Base-by-base conservation (phyloP, 2,113 vertebrate genomes). In the Periophthalmodon schlosseri region DNA sequence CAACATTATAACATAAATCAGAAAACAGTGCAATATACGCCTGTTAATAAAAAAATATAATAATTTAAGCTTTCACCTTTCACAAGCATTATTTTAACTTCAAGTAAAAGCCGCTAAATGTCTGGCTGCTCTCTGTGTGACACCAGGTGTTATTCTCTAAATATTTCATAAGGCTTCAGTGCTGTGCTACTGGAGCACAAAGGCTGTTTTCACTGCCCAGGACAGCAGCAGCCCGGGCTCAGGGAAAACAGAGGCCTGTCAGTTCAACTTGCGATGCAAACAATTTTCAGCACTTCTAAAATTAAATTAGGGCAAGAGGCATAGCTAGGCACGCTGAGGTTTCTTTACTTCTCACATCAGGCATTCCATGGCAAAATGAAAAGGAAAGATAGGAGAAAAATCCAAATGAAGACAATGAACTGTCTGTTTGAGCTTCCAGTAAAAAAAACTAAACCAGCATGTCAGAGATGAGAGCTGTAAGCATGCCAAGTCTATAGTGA, bases 141-240 rank as follows among this genome's bases (percentile, higher is more conserved):
- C 81, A 84, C 91, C 92, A 92, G 92, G 93, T 94, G 92, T 90
- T 58, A 36, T 84, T 61, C 82, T 72, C 83, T 92, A 89, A 93
- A 93, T 92, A 89, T 91, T 91, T 92, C 84, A 92, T 91, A 81
- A 91, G 81, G 63, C 80, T 87, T 85, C 72, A 54, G 82, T 84
- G 86, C 80, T 47, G 66, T 44, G 81, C 82, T 49, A 72, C 82
- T 44, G 80, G 65, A 46, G 63, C 79, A 90, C 87, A 91, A 90
- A 92, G 83, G 72, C 79, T 64, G 81, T 81, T 84, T 90, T 92
- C 84, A 90, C 77, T 44, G 76, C 54, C 71, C 15, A 10, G 67
- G 74, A 86, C 82, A 72, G 85, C 72, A 49, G 73, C 82, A 72
- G 86, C 73, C 12, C 10, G 71, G 57, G 80, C 78, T 70, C 76